Percentiles rank a stretch among this genome's conserved stretches.
These are phyloP conservation scores for Buphagus erythrorhynchus DNA, from an alignment of 2,797 vertebrate species.

Conservation along the genomic window DNA sequence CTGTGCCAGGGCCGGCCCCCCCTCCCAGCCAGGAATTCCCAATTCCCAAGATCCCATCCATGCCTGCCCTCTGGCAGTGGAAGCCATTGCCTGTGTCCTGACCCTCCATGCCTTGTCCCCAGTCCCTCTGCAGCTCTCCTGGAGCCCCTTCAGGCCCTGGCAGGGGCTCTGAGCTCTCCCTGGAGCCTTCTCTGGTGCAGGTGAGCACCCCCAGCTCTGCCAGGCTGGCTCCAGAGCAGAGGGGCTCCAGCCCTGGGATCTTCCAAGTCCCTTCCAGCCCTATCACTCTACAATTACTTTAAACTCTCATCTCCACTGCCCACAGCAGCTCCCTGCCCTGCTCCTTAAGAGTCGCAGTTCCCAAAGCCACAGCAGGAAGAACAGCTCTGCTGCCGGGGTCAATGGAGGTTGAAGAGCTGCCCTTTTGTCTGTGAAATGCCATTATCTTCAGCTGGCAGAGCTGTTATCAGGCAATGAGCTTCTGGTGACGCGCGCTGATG, in stretches of 20 bases:
- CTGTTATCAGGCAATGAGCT: neutral
- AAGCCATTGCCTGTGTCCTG: neutral
- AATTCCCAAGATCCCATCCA: neutral
- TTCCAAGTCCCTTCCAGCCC: neutral
- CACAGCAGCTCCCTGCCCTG: neutral
- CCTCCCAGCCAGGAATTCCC: neutral
- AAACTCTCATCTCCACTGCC: neutral
- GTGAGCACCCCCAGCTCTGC: neutral
- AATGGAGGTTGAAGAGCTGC: neutral
- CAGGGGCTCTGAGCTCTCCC: neutral
- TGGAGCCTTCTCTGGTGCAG: neutral
- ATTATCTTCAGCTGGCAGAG: neutral
- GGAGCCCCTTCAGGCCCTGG: neutral
- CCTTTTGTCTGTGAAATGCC: neutral
- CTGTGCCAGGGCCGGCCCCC: neutral
- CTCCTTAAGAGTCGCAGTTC: accelerated
- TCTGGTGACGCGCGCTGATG: neutral
- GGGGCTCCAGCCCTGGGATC: neutral
- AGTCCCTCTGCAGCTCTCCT: neutral
- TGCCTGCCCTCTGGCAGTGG: neutral
- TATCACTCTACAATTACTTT: neutral
- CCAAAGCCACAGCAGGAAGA: neutral
- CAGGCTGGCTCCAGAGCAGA: neutral
- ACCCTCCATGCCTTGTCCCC: neutral
- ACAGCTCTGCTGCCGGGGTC: neutral